Evolutionary conservation across 2,888 invertebrate species (phyloP).

Genomic region (Xestia ashworthii): DNA sequence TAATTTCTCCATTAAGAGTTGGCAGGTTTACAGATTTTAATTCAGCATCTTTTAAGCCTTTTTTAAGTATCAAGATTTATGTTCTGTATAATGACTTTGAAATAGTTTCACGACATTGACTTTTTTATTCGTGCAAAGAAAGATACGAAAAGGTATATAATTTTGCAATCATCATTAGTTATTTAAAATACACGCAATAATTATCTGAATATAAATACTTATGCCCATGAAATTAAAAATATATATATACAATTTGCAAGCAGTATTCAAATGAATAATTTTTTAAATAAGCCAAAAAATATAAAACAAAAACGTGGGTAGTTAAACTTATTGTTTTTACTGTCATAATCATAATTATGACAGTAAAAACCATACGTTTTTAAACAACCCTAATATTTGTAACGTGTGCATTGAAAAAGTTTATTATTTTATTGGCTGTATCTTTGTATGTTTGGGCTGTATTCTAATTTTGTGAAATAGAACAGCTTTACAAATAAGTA

Average conservation of each 20-base stretch:
- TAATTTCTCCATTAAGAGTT: neutral
- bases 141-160: neutral
- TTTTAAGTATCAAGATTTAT: neutral
- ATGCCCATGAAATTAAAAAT: neutral
- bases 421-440: conserved; percentile 23
- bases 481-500: neutral
- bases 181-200: neutral
- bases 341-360: conserved; percentile 14
- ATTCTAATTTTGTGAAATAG: conserved; percentile 1
- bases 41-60: neutral
- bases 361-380: conserved; percentile 6
- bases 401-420: conserved; percentile 7
- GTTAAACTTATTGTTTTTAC: too few relatives aligned
- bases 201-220: neutral
- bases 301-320: conserved; percentile 2
- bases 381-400: conserved; percentile 8
- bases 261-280: neutral
- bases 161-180: neutral
- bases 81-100: neutral
- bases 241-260: neutral
- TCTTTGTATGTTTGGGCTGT: neutral
- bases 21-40: neutral
- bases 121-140: neutral
- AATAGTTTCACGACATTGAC: neutral
- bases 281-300: neutral